These are phyloP conservation scores for Sebastes miniatus DNA, from an alignment of 2,797 vertebrate species.

Conservation along the genomic window DNA sequence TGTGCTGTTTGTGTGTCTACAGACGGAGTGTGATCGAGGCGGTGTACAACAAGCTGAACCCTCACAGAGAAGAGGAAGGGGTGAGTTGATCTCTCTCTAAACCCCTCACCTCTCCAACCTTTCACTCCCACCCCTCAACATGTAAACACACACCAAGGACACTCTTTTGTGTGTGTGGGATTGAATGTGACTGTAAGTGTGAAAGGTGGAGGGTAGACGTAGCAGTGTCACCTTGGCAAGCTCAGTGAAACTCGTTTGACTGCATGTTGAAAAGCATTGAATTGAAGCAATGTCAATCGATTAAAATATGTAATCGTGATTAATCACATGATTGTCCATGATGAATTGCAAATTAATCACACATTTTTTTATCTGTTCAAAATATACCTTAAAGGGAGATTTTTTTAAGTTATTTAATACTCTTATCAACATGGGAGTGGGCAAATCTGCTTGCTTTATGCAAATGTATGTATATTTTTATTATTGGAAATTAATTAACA, in stretches of 20 bases:
- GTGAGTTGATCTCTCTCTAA: conserved; percentile 84
- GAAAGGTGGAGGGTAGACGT: conserved; percentile 6
- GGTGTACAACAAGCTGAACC: conserved; percentile 98
- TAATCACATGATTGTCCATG: too few species aligned
- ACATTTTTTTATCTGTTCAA: too few species aligned
- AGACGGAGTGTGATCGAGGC: conserved; percentile 98
- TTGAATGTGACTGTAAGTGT: conserved; percentile 15
- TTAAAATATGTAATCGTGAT: too few species aligned
- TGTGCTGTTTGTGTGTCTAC: conserved; percentile 57
- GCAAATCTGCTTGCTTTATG: too few species aligned
- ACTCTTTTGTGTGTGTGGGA: conserved; percentile 11
- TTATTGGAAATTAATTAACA: too few species aligned
- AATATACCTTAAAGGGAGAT: too few species aligned
- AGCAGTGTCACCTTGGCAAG: conserved; percentile 14
- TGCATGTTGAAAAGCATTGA: conserved; percentile 5
- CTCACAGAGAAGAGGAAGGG: conserved; percentile 98
- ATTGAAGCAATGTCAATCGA: too few species aligned
- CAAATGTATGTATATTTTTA: too few species aligned
- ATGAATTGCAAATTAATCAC: too few species aligned
- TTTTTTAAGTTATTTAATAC: too few species aligned
- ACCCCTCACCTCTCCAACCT: conserved; percentile 26
- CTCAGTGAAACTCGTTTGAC: conserved; percentile 8
- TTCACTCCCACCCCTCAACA: conserved; percentile 26
- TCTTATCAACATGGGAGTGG: too few species aligned
- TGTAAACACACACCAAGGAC: conserved; percentile 44